A percentile compares a stretch with the other conserved stretches of the same genome.
phyloP scores from a whole-genome alignment of 2,888 invertebrate genomes.

The Saturnia japonica region DNA sequence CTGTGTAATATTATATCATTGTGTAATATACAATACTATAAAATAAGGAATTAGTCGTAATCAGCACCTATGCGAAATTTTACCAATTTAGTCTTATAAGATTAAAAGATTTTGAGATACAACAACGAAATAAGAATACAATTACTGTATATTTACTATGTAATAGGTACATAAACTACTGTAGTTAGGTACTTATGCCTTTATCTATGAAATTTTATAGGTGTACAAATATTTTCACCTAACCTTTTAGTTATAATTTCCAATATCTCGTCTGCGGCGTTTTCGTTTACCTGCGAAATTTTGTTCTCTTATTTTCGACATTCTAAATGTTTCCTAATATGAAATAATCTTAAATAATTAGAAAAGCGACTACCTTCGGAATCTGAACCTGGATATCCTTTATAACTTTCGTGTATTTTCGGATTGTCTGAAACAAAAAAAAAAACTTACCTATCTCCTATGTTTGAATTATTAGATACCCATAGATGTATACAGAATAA shows the following conservation, averaged over 20 bases:
- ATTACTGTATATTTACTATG: too few relatives aligned
- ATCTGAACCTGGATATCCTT: slow-evolving; percentile 28
- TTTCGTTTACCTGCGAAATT: slow-evolving; percentile 25
- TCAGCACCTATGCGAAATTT: too few relatives aligned
- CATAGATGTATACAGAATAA: too few relatives aligned
- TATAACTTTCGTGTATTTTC: slow-evolving; percentile 34
- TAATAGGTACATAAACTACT: too few relatives aligned
- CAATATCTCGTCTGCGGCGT: slow-evolving; percentile 18
- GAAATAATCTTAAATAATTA: neutral
- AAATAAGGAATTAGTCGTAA: too few relatives aligned
- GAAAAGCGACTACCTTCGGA: slow-evolving; percentile 24
- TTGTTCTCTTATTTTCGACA: slow-evolving; percentile 19
- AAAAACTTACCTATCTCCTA: neutral
- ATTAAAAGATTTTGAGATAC: too few relatives aligned
- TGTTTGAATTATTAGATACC: neutral
- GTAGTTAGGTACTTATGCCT: neutral
- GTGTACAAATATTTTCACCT: neutral
- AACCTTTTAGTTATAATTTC: neutral
- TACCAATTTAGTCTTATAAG: too few relatives aligned
- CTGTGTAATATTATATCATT: too few relatives aligned
- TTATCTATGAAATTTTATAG: neutral
- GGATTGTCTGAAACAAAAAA: slow-evolving; percentile 32
- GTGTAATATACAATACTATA: too few relatives aligned
- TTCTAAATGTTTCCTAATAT: neutral
- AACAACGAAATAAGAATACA: too few relatives aligned